Percentiles rank a stretch among this genome's conserved stretches.
Evolutionary conservation across 2,888 invertebrate genomes (phyloP).

Genomic region (Masnerella sp.): DNA sequence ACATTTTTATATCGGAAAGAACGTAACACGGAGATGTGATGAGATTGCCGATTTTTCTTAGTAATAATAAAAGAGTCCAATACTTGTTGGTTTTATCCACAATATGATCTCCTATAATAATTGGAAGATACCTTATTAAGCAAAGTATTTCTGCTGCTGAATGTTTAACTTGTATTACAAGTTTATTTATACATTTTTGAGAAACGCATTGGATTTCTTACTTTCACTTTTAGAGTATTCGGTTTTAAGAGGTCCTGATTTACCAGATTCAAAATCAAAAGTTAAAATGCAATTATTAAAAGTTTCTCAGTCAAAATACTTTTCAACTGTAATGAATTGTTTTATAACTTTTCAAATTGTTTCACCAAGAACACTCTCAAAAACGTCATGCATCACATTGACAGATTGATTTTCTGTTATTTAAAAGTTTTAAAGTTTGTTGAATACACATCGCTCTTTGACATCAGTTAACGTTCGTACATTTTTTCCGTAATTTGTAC

Average conservation of each 20-base stretch:
- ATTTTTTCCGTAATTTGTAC: too few relatives aligned
- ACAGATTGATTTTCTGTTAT: conserved; percentile 24
- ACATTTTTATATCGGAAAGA: neutral
- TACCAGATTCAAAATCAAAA: conserved; percentile 6
- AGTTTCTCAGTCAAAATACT: conserved; percentile 2
- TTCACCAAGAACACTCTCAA: conserved; percentile 12
- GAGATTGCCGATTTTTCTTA: neutral
- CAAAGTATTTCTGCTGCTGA: conserved; percentile 12
- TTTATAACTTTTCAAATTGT: neutral
- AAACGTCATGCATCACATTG: conserved; percentile 31
- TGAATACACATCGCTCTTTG: conserved; percentile 25
- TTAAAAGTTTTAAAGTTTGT: conserved; percentile 25
- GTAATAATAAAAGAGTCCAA: neutral
- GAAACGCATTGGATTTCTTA: neutral
- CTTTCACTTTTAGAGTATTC: neutral
- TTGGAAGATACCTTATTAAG: neutral
- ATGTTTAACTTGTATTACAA: conserved; percentile 14
- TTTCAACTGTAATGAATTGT: neutral
- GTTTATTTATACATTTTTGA: neutral
- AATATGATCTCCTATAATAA: neutral
- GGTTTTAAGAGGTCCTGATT: conserved; percentile 1
- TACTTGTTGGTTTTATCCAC: neutral
- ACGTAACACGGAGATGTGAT: neutral
- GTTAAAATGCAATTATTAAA: conserved; percentile 1
- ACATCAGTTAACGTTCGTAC: neutral